Evolutionary conservation across 1,140 invertebrate genomes (phyloP).

Genomic region (Tetraneura akinire): DNA sequence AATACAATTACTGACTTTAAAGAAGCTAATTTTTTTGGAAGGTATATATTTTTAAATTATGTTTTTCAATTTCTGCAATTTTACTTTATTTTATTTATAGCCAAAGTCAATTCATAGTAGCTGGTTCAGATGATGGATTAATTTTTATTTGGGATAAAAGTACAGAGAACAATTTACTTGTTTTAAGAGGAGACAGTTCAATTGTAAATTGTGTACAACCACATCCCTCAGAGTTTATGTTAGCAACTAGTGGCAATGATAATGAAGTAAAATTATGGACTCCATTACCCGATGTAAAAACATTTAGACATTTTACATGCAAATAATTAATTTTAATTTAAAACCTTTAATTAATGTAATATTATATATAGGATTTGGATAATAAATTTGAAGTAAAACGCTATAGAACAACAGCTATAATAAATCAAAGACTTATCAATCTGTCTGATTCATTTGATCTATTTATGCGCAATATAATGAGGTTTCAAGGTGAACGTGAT

Average conservation of each 20-base stretch:
- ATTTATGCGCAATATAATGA: conserved; percentile 63
- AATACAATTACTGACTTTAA: conserved; percentile 98
- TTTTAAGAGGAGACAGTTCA: conserved; percentile 81
- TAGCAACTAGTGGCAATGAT: conserved; percentile 96
- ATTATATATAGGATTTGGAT: conserved; percentile 9
- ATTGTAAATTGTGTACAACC: conserved; percentile 97
- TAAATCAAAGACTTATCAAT: conserved; percentile 91
- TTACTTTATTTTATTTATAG: conserved; percentile 58
- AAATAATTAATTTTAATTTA: too few species aligned
- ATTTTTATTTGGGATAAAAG: conserved; percentile 93
- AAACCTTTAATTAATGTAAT: background rate
- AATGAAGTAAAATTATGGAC: conserved; percentile 90
- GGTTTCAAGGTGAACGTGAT: background rate
- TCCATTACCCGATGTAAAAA: conserved; percentile 77
- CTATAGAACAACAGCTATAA: conserved; percentile 70
- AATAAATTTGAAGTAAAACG: conserved; percentile 59
- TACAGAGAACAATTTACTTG: conserved; percentile 80
- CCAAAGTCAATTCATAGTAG: conserved; percentile 73
- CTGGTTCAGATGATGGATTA: conserved; percentile 91
- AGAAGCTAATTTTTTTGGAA: conserved; percentile 93
- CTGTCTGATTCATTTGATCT: conserved; percentile 85
- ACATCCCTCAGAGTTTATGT: conserved; percentile 83
- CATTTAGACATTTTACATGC: too few species aligned
- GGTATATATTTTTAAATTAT: conserved; percentile 59
- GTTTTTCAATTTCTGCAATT: conserved; percentile 24